Evolutionary conservation across 2,113 vertebrate species (phyloP).

Genomic region (Blennius ocellaris): DNA sequence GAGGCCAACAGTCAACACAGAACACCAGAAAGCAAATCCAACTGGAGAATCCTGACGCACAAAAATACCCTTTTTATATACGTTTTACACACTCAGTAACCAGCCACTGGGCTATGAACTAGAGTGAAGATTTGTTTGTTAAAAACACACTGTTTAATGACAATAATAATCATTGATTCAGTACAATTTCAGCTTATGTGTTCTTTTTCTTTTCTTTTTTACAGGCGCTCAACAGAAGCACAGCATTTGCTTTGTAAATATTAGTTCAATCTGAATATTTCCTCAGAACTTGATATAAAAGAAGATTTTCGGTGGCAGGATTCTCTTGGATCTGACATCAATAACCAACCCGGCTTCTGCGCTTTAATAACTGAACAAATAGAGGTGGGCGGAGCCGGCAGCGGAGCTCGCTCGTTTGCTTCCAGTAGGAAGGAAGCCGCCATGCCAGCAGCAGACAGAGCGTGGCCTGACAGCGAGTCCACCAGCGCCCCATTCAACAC

Average conservation of each 20-base stretch:
- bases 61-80: slow-evolving; percentile 48
- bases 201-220: too few relatives aligned
- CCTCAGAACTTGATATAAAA: slow-evolving; percentile 41
- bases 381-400: slow-evolving; percentile 74
- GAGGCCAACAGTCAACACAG: slow-evolving; percentile 60
- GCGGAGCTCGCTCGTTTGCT: slow-evolving; percentile 72
- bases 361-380: slow-evolving; percentile 87
- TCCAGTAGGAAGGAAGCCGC: slow-evolving; percentile 83
- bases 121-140: neutral
- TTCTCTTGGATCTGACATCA: slow-evolving; percentile 65
- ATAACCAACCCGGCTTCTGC: slow-evolving; percentile 87
- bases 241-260: neutral
- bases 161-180: too few relatives aligned
- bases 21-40: slow-evolving; percentile 69
- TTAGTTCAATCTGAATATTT: neutral
- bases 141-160: neutral
- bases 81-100: neutral
- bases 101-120: neutral
- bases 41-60: slow-evolving; percentile 60
- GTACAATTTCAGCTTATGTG: too few relatives aligned
- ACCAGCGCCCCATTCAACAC: slow-evolving; percentile 82
- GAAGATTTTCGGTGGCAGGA: slow-evolving; percentile 53
- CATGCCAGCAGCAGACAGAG: slow-evolving; percentile 83
- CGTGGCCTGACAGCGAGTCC: slow-evolving; percentile 84
- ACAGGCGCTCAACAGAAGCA: neutral